These are phyloP conservation scores for Pontoporia blainvillei DNA, from an alignment of 2,113 vertebrate species.

Conservation along the genomic window DNA sequence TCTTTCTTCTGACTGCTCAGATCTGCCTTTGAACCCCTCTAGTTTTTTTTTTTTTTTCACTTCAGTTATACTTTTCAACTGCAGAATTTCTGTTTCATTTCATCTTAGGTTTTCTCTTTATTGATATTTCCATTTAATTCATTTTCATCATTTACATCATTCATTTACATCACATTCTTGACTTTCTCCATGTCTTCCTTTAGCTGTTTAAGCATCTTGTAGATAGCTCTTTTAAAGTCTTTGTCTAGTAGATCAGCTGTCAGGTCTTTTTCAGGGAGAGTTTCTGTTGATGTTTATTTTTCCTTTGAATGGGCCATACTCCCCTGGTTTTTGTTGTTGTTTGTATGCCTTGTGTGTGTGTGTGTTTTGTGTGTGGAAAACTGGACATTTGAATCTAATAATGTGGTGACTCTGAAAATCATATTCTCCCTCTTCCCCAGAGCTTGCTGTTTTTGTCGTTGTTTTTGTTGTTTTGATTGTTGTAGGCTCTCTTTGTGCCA, in stretches of 20 bases:
- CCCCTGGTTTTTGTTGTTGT: background rate
- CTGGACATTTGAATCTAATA: background rate
- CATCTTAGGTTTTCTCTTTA: background rate
- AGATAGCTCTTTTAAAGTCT: background rate
- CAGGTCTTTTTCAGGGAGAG: background rate
- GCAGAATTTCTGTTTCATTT: background rate
- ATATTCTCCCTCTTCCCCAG: background rate
- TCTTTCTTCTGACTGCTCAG: background rate
- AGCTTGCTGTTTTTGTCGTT: background rate
- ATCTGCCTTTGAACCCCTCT: background rate
- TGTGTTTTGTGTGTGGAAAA: background rate
- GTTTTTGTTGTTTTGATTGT: background rate
- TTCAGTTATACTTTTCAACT: background rate
- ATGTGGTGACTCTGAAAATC: background rate
- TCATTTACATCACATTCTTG: background rate
- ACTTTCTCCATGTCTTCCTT: background rate
- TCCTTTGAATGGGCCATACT: background rate
- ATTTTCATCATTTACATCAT: background rate
- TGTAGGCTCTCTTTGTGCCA: background rate
- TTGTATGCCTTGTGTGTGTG: background rate
- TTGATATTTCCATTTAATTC: background rate
- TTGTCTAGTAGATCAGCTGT: background rate
- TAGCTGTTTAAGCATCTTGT: background rate
- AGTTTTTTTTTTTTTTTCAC: background rate
- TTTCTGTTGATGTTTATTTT: background rate